Evolutionary conservation across 2,113 vertebrate species (phyloP), one percentile per base, ranked within the genome.

Genomic region (Spheniscus mendiculus): DNA sequence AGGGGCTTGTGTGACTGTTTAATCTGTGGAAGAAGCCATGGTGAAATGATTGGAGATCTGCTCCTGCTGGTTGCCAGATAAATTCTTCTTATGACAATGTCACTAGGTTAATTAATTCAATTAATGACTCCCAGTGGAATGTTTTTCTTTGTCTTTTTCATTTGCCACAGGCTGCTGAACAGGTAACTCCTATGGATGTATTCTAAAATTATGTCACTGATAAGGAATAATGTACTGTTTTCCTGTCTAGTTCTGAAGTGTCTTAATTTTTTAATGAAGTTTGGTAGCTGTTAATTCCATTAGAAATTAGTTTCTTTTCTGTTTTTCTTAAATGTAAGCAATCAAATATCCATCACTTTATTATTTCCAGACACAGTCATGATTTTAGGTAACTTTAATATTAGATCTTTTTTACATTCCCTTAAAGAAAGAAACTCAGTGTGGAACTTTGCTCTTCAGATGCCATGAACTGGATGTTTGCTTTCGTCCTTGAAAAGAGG

Each of bases 101-200:
- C 95, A 89, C 92, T 72, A 49, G 95, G 95, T 97, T 98, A 98
- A 97, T 97, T 98, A 97, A 96, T 97, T 96, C 95, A 96, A 97
- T 97, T 97, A 97, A 96, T 98, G 92, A 87, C 87, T 97, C 94
- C 91, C 63, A 42, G 53, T 21, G 83, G 50, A 53, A 70, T 97
- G 97, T 96, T 96, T 96, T 95, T 61, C 95, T 97, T 96, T 95
- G 95, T 95, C 96, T 95, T 55, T 56, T 77, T 70, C 93, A 96
- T 96, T 97, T 96, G 88, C 92, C 93, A 96, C 95, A 96, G 95
- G 93, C 95, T 95, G 83, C 90, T 96, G 96, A 97, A 87, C 91
- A 96, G 95, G 96, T 97, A 94, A 94, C 70, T 87, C 20, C 44
- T 77, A 25, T 71, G 84, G 87, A 81, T 76, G 66, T 23, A 27